These are phyloP conservation scores for Drosophila eugracilis DNA, from an alignment of 1,140 invertebrate genomes.

Conservation along the genomic window DNA sequence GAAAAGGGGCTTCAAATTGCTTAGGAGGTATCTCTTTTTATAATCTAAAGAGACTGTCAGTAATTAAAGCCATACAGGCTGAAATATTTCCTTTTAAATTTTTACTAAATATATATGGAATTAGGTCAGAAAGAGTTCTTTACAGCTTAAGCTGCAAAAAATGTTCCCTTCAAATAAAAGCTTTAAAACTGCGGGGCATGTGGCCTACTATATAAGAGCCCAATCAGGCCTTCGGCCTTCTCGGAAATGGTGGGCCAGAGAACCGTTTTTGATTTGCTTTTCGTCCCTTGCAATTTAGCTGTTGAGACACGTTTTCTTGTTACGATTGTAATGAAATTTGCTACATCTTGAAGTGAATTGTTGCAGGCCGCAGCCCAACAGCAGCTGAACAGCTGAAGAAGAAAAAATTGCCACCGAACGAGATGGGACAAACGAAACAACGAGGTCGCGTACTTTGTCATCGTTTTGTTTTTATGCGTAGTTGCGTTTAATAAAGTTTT, in stretches of 20 bases:
- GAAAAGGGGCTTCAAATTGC: not conserved
- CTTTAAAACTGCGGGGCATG: not conserved
- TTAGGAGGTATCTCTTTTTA: not conserved
- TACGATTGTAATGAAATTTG: conserved; percentile 83
- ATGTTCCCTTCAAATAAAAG: not conserved
- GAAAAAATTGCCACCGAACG: conserved; percentile 48
- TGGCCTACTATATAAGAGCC: conserved; percentile 6
- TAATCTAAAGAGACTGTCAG: too few species aligned
- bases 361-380: conserved; percentile 32
- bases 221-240: conserved; percentile 66
- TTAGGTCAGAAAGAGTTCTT: not conserved
- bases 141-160: not conserved
- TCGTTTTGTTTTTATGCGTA: conserved; percentile 81
- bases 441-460: conserved; percentile 77
- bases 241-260: conserved; percentile 12
- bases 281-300: conserved; percentile 71
- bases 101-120: not conserved
- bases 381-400: too few species aligned
- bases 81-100: too few species aligned
- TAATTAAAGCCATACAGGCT: too few species aligned
- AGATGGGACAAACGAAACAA: conserved; percentile 31
- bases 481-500: conserved; percentile 83
- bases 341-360: conserved; percentile 79
- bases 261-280: conserved; percentile 55
- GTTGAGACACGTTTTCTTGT: conserved; percentile 81